Base-by-base conservation (phyloP, 2,113 vertebrate genomes). In the Microcebus griseorufus region DNA sequence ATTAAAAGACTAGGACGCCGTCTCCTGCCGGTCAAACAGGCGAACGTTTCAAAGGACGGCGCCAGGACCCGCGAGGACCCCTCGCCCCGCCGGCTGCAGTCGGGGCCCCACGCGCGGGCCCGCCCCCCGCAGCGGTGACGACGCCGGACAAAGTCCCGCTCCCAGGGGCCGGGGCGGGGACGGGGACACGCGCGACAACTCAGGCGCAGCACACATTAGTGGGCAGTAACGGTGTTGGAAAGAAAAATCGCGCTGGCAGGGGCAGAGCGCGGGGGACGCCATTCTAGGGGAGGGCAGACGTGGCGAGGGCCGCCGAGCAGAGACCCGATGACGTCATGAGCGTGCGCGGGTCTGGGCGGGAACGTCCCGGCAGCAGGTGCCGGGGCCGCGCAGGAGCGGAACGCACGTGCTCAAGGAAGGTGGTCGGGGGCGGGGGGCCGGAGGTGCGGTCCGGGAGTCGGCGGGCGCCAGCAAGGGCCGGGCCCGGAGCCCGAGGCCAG, bases 41-140 rank as follows among this genome's bases (percentile, higher is more conserved):
- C 27, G 60, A 60, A 42, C 34, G 2, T 16, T 34, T 13, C 5
- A 22, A 39, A 39, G 29, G n/a, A 12, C 11, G n/a, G 9, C 32
- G 13, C 64, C 65, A 53, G 48, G n/a, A 12, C 48, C 9, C 7
- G 23, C 3, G 23, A 16, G 58, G 51, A 29, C 7, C 22, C 55
- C 20, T 69, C 5, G 2, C 13, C 8, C 25, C 39, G 67, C 16
- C 25, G 10, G 16, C 58, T 27, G 58, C 83, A 5, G 14, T 3
- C 3, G 13, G 9, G 20, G 13, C 45, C 42, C 20, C 14, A 13
- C 0, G 27, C 6, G 6, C n/a, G 0, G 27, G 17, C 53, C 58
- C 2, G 34, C 37, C 60, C 11, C 9, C 67, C 4, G n/a, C 23
- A 34, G 17, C 67, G 32, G n/a, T 2, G 67, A 42, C 11, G 32